Evolutionary conservation across 2,888 invertebrate species (phyloP).

Genomic region (Aricia artaxerxes): DNA sequence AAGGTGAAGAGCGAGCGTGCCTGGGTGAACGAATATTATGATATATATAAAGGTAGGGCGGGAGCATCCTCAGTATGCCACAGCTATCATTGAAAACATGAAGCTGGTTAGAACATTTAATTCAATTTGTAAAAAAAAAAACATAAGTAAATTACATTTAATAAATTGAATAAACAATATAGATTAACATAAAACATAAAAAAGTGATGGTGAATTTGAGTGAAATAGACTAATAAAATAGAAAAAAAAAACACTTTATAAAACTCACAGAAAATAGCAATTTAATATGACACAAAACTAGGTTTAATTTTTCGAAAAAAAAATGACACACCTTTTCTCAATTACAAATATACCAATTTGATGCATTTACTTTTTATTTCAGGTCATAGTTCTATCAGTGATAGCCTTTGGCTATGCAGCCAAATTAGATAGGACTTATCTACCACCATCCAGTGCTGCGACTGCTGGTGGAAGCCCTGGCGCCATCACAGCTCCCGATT

Average conservation of each 20-base stretch:
- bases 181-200: neutral
- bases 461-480: slow-evolving; percentile 71
- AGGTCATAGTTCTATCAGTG: slow-evolving; percentile 54
- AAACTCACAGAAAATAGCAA: neutral
- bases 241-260: neutral
- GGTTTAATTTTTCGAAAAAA: too few species aligned
- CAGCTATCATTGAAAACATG: slow-evolving; percentile 52
- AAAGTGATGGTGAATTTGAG: neutral
- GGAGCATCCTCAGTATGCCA: slow-evolving; percentile 59
- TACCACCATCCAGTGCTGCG: slow-evolving; percentile 67
- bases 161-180: neutral
- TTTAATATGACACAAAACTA: neutral
- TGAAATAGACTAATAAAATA: too few species aligned
- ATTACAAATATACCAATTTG: neutral
- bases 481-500: slow-evolving; percentile 58
- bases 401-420: slow-evolving; percentile 68
- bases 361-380: neutral
- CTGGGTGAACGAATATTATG: slow-evolving; percentile 69
- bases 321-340: too few species aligned
- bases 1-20: slow-evolving; percentile 73
- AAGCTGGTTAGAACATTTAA: slow-evolving; percentile 61
- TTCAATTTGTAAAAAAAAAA: neutral
- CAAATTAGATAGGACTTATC: slow-evolving; percentile 70
- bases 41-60: slow-evolving; percentile 75
- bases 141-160: neutral